phyloP scores from a whole-genome alignment of 2,113 vertebrate species.

The Uria lomvia region DNA sequence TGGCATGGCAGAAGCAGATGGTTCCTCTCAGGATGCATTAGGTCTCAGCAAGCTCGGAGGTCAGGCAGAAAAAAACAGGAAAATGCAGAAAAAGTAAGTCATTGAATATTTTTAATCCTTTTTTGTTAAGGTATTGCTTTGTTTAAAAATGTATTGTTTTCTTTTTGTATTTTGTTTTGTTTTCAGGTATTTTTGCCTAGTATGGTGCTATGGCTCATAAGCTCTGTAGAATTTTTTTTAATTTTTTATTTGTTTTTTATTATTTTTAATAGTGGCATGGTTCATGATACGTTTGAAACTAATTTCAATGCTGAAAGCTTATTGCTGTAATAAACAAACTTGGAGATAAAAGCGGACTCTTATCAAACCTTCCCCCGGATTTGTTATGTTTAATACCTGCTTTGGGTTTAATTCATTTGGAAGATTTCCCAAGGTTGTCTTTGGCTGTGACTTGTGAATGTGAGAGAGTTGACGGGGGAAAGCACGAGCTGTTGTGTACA shows the following conservation, averaged over 20 bases:
- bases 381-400: background rate
- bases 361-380: background rate
- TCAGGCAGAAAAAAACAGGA: constrained; percentile 92
- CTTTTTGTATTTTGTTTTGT: background rate
- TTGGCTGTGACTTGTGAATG: background rate
- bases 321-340: background rate
- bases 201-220: background rate
- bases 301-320: background rate
- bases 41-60: constrained; percentile 87
- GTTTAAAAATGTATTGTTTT: background rate
- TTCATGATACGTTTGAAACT: background rate
- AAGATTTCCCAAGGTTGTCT: background rate
- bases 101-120: background rate
- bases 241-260: too few relatives aligned
- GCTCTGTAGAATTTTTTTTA: background rate
- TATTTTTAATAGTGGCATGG: background rate
- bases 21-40: constrained; percentile 82
- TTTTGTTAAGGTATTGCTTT: background rate
- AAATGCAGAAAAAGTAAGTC: constrained; percentile 97
- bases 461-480: background rate
- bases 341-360: background rate
- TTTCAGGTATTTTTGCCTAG: background rate
- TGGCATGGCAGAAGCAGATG: constrained; percentile 82
- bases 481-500: background rate
- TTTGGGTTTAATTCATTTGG: background rate